Evolutionary conservation across 2,797 vertebrate species (phyloP), one percentile per base, ranked within the genome.

Genomic region (Diceros bicornis): DNA sequence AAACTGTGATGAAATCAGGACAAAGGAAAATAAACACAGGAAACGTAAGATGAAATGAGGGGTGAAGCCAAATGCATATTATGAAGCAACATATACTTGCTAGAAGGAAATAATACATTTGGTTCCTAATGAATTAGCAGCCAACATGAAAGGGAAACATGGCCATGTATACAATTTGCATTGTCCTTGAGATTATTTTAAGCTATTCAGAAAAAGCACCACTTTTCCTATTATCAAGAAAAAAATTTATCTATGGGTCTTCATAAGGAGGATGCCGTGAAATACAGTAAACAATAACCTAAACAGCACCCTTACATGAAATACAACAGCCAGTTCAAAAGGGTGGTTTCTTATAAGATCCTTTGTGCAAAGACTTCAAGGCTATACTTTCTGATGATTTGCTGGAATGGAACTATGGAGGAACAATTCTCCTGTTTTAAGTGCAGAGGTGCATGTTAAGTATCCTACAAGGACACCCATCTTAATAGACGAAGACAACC

Each of bases 121-220:
- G 23, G 37, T 75, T 95, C 32, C 25, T 66, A 89, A 94, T 66
- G 7, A 94, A 81, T 29, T 83, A 79, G n/a, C 52, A 94, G n/a
- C 14, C 37, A 93, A 66, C 2, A 85, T 72, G 6, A 96, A 96
- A 95, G 14, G 66, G 32, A 96, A 93, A 41, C 9, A 86, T 52
- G 29, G 7, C 20, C 20, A 34, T 55, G 14, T 82, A 68, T 2
- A 71, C 9, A 91, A 95, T 72, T 96, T 96, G 5, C 34, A 78
- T 88, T 94, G 44, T 25, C 34, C 34, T 94, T 94, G 57, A 94
- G 27, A 89, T 79, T 90, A 88, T 89, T 69, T 93, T 88, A 94
- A 84, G 20, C 20, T 74, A 79, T 88, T 94, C 29, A 87, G 37
- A 64, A 90, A 95, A 71, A 82, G 4, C 25, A 87, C 23, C 41